These are phyloP conservation scores for Daphoenositta chrysoptera DNA, from an alignment of 2,113 vertebrate genomes.

Conservation along the genomic window DNA sequence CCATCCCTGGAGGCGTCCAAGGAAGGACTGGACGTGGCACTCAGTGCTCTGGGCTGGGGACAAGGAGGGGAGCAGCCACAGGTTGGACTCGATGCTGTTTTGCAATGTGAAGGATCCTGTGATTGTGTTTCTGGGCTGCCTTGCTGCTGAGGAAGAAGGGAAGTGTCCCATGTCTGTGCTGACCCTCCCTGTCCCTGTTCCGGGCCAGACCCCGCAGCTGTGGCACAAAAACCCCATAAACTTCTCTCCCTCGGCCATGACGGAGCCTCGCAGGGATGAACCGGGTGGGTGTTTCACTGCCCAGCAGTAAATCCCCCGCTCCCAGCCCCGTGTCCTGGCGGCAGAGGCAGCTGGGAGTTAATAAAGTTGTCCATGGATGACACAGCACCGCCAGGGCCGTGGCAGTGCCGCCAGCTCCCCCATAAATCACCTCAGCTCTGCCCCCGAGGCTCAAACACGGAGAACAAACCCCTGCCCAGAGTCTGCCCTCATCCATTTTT, in stretches of 20 bases:
- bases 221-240: not conserved
- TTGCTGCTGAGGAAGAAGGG: not conserved
- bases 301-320: not conserved
- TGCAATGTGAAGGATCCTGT: not conserved
- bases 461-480: not conserved
- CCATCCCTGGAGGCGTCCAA: not conserved
- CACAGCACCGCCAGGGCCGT: not conserved
- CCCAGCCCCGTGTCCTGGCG: not conserved
- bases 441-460: not conserved
- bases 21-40: not conserved
- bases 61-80: not conserved
- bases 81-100: not conserved
- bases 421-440: not conserved
- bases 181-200: not conserved
- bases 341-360: not conserved
- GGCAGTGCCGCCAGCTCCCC: not conserved
- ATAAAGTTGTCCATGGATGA: not conserved
- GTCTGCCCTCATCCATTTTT: not conserved
- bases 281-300: not conserved
- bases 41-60: not conserved
- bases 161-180: not conserved
- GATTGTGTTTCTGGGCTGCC: not conserved
- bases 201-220: accelerated
- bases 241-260: accelerated
- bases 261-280: not conserved